Evolutionary conservation across 2,888 invertebrate species (phyloP), one percentile per base, ranked within the genome.

Genomic region (Leptopilina myrica): DNA sequence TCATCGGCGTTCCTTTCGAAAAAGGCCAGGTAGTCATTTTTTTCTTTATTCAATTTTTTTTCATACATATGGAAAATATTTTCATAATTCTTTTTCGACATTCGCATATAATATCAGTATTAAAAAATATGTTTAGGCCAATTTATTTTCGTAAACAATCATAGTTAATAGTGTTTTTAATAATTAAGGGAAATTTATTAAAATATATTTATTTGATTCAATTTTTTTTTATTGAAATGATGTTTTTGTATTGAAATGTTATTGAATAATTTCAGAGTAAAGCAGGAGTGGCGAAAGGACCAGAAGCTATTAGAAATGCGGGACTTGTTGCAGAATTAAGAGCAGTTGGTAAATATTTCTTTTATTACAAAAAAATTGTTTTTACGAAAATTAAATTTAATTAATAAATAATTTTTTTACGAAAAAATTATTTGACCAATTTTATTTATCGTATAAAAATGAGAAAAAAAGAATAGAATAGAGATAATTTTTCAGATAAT

Each of bases 1-100:
- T 97, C 85, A 92, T 96, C 78, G 96, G 96, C n/a, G 96, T 96
- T 56, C 96, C 96, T 6, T 96, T 96, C 88, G 94, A 95, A 85
- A 96, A 96, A 88, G 96, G 96, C 0, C 96, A 96, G 91, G 92
- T 92, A 14, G 14, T 11, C 5, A 40, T 33, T 15, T 53, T 20
- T 56, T 33, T 20, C 5, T 0, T 4, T 11, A 40, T 43, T 11
- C 7, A 5, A 20, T 26, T 26, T 8, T 59, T 26, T 53, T n/a
- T 26, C 20, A 8, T 56, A 12, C 15, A 15, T 26, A 15, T 69
- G 2, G 1, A 12, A n/a, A 26, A 53, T 49, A 33, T 64, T 73
- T 73, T 53, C 5, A 46, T 40, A 77, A 77, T 43, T 11, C 11
- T 12, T 49, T 9, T 49, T 33, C 33, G 2, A 33, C 33, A 33